Base-by-base conservation (phyloP, 2,797 vertebrate species). In the Amblyraja radiata region DNA sequence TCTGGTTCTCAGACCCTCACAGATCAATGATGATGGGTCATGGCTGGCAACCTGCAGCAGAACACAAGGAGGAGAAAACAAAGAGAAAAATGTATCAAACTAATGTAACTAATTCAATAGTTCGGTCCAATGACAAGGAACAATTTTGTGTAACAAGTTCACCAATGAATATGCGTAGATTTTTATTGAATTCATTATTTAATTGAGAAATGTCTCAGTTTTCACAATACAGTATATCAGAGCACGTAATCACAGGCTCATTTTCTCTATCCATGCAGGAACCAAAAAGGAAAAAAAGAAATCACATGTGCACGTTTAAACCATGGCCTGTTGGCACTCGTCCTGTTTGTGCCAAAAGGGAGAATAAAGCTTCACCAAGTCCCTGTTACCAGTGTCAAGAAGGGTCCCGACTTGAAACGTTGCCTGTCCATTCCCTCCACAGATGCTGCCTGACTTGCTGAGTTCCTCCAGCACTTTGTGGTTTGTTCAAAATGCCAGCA, bases 31-130 rank as follows among this genome's bases (percentile, higher is more conserved):
- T 46, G 71, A 23, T 92, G 23, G 25, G 46, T 58, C 90, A 46
- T 92, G n/a, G 90, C 71, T 74, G 54, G 90, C 28, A 92, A 92
- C 39, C 90, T 92, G 39, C 39, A 92, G 28, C 54, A 25, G 71
- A 74, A 92, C 36, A 91, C 11, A 14, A 74, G 39, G 46, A 25
- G 71, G 16, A 58, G 65, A 76, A 76, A 76, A 76, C 14, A 92
- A 39, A 6, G 90, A 74, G 88, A 73, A 91, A 76, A 92, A 76
- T 74, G 14, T 16, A 76, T 92, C 36, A 92, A 76, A 76, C 25
- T 28, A 39, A 23, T 14, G 5, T 73, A 46, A 21, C 2, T 74
- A 54, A 46, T 73, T 71, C 88, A 71, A 71, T 91, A 71, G 32
- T 73, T 9, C 71, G 25, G 11, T 92, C 71, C 46, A 74, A 71